These are phyloP conservation scores for Etia nguti DNA, from an alignment of 2,113 vertebrate species.

Conservation along the genomic window DNA sequence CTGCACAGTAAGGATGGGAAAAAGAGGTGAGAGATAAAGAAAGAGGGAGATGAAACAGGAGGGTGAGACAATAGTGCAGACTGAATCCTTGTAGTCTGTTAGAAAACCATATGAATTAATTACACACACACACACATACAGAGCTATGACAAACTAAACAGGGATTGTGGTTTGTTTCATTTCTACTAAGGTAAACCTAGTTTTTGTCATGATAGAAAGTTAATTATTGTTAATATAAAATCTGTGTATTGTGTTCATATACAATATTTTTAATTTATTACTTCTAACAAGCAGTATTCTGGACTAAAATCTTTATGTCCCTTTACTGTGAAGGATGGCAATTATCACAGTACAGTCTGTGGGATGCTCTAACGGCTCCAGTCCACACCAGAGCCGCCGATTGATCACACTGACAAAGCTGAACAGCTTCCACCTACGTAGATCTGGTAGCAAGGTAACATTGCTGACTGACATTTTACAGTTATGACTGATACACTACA, in stretches of 20 bases:
- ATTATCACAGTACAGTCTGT: background rate
- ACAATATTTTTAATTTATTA: background rate
- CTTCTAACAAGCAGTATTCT: background rate
- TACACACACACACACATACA: background rate
- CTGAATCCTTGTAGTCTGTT: background rate
- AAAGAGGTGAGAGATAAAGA: background rate
- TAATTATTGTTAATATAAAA: background rate
- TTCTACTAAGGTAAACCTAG: background rate
- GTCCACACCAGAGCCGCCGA: background rate
- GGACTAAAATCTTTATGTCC: background rate
- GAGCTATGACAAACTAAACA: background rate
- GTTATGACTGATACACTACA: background rate
- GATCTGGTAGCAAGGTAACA: background rate
- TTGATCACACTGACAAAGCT: background rate
- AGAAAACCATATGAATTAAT: background rate
- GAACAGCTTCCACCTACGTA: background rate
- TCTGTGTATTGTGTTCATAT: background rate
- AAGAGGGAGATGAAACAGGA: background rate
- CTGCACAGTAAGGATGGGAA: conserved; percentile 58
- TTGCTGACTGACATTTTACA: background rate
- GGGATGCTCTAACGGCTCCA: background rate
- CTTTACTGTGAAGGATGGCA: background rate
- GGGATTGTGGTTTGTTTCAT: background rate
- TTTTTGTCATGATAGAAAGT: background rate
- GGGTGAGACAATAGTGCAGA: background rate